Conservation (phyloP, 2,888 invertebrate genomes). For the Macrosiphum euphorbiae region DNA sequence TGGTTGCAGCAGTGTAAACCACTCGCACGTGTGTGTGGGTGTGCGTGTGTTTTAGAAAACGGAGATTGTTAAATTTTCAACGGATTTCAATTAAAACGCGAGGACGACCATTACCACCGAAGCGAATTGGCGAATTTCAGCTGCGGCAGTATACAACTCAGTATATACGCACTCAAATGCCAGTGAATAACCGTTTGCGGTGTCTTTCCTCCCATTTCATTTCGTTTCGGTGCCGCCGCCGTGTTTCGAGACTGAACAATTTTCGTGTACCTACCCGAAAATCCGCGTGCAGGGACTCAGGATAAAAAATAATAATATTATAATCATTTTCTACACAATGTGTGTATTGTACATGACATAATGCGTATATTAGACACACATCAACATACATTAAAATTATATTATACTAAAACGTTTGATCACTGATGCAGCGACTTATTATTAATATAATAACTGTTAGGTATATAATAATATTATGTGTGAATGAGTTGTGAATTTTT, state of each 20-base stretch:
- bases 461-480: background rate
- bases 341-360: background rate
- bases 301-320: background rate
- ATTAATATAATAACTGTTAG: background rate
- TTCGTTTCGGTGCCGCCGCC: background rate
- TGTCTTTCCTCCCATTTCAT: conserved; percentile 16
- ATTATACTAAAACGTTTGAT: background rate
- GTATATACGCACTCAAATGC: background rate
- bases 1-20: background rate
- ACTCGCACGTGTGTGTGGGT: background rate
- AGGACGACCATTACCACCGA: background rate
- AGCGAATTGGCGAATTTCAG: conserved; percentile 15
- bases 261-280: background rate
- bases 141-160: background rate
- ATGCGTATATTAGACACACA: background rate
- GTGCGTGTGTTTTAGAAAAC: background rate
- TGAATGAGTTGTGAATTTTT: background rate
- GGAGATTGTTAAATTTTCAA: conserved; percentile 45
- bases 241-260: background rate
- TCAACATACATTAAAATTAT: background rate
- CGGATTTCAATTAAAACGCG: conserved; percentile 36
- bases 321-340: background rate
- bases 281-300: no score
- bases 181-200: conserved; percentile 35
- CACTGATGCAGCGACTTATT: background rate